Percentiles rank a stretch among this genome's conserved stretches.
Evolutionary conservation across 2,797 vertebrate genomes (phyloP).

Genomic region (Vultur gryphus): DNA sequence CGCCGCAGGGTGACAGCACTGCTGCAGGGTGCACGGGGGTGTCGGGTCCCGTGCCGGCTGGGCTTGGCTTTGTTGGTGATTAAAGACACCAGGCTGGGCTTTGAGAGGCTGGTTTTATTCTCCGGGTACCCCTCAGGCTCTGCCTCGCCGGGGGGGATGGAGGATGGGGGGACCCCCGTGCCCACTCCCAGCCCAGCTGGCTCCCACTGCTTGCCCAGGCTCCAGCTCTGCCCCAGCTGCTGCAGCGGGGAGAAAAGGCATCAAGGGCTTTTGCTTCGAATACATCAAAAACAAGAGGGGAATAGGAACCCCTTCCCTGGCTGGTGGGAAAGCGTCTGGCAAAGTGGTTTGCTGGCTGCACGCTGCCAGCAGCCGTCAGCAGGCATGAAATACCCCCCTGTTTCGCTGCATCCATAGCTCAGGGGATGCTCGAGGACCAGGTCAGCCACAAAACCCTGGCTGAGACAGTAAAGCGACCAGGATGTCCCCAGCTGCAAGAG

Average conservation of each 20-base stretch:
- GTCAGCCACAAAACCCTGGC: rapidly evolving
- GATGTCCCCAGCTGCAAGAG: neutral
- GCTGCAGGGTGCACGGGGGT: rapidly evolving
- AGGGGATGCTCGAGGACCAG: neutral
- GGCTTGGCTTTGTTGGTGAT: neutral
- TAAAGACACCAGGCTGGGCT: neutral
- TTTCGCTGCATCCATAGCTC: rapidly evolving
- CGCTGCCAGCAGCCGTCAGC: neutral
- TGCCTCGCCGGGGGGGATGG: rapidly evolving
- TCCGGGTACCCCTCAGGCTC: neutral
- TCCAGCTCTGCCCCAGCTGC: neutral
- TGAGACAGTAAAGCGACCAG: neutral
- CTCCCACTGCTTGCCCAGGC: rapidly evolving
- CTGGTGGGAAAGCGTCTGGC: rapidly evolving
- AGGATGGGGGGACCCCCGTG: neutral
- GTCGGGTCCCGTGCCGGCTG: rapidly evolving
- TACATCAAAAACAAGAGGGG: neutral
- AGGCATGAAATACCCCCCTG: rapidly evolving
- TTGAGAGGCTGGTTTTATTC: neutral
- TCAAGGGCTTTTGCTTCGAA: neutral
- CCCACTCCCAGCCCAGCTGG: rapidly evolving
- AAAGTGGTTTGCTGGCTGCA: neutral
- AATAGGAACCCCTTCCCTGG: neutral
- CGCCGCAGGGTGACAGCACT: rapidly evolving
- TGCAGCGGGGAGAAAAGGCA: rapidly evolving